Evolutionary conservation across 2,797 vertebrate genomes (phyloP).

Genomic region (Enteromius afrohamiltoni): DNA sequence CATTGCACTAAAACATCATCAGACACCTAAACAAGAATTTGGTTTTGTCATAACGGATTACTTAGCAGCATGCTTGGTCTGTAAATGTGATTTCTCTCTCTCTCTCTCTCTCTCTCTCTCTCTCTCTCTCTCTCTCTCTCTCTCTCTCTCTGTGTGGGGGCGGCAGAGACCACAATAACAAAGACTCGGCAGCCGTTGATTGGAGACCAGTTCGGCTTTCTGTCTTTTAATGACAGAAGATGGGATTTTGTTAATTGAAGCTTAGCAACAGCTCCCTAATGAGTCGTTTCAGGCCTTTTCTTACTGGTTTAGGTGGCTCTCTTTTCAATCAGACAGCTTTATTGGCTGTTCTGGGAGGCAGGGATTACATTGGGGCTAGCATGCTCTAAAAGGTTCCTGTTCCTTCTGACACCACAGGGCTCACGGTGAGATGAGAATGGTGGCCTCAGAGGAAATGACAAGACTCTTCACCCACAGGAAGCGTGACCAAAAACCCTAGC

Average conservation of each 20-base stretch:
- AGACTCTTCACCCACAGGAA: conserved; percentile 41
- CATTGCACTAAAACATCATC: conserved; percentile 38
- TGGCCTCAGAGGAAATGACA: conserved; percentile 30
- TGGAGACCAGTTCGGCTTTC: conserved; percentile 44
- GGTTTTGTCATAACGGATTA: conserved; percentile 55
- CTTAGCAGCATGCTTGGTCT: conserved; percentile 32
- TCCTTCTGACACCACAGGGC: conserved; percentile 25
- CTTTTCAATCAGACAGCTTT: conserved; percentile 18
- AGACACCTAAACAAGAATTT: conserved; percentile 54
- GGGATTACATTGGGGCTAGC: neutral
- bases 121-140: neutral
- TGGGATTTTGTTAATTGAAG: conserved; percentile 33
- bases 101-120: neutral
- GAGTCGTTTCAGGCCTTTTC: conserved; percentile 39
- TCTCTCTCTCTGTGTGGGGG: conserved; percentile 11
- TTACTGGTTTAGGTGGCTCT: conserved; percentile 30
- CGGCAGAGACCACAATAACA: conserved; percentile 43
- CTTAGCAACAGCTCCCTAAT: conserved; percentile 29
- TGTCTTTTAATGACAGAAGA: conserved; percentile 27
- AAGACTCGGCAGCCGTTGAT: conserved; percentile 40
- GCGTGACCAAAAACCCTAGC: conserved; percentile 43
- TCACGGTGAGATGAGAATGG: conserved; percentile 38
- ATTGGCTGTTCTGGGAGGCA: conserved; percentile 21
- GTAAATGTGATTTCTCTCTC: conserved; percentile 55
- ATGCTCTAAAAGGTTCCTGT: conserved; percentile 15